Evolutionary conservation across 2,888 invertebrate species (phyloP).

Genomic region (Glaucopsyche alexis): DNA sequence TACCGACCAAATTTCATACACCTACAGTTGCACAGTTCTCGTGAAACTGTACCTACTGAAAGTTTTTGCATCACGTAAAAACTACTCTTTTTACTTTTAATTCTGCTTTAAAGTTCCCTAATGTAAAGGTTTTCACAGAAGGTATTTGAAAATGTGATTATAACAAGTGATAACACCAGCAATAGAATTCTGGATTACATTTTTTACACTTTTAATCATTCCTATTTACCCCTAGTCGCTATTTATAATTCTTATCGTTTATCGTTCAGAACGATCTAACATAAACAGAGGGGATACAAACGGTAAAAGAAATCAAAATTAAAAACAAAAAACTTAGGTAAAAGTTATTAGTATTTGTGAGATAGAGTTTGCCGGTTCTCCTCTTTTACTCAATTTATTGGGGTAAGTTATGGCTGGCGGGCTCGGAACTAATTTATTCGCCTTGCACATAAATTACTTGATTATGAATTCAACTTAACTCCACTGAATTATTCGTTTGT

Average conservation of each 20-base stretch:
- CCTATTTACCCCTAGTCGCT: background rate
- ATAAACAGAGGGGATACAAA: constrained; percentile 16
- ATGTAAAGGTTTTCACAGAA: background rate
- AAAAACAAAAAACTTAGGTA: constrained; percentile 44
- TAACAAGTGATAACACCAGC: background rate
- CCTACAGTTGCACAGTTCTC: too few species aligned
- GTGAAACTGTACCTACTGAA: too few species aligned
- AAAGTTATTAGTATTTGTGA: constrained; percentile 54
- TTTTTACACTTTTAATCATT: constrained; percentile 16
- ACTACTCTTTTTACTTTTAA: too few species aligned
- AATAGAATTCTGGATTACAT: constrained; percentile 13
- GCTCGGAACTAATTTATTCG: constrained; percentile 79
- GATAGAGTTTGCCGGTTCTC: constrained; percentile 76
- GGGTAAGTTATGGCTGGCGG: constrained; percentile 79
- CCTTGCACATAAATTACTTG: constrained; percentile 81
- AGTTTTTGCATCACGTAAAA: too few species aligned
- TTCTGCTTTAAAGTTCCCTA: too few species aligned
- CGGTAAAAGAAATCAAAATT: constrained; percentile 60
- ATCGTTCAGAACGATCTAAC: constrained; percentile 3
- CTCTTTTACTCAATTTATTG: constrained; percentile 79
- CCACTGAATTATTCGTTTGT: constrained; percentile 76
- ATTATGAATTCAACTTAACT: constrained; percentile 80
- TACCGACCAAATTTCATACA: too few species aligned
- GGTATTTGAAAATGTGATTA: background rate
- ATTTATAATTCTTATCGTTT: constrained; percentile 26